These are phyloP conservation scores for Chelidonichthys spinosus DNA, from an alignment of 2,797 vertebrate species.

Conservation along the genomic window DNA sequence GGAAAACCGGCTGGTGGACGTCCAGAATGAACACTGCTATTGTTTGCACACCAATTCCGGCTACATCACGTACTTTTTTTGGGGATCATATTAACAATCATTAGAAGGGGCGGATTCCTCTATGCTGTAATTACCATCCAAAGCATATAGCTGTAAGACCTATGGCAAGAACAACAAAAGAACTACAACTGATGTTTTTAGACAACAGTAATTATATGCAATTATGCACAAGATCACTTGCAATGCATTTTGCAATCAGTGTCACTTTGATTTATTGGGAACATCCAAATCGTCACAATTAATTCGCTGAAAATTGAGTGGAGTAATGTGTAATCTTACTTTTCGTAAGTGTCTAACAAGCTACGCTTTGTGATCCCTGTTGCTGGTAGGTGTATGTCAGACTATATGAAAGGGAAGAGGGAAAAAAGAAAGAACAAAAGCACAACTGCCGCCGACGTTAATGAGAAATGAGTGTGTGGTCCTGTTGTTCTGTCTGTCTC, in stretches of 20 bases:
- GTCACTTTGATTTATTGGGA: not conserved
- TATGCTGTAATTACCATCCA: slow-evolving; percentile 10
- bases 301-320: not conserved
- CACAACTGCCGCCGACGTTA: slow-evolving; percentile 36
- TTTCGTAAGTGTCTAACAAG: slow-evolving; percentile 19
- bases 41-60: slow-evolving; percentile 12
- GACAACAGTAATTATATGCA: slow-evolving; percentile 30
- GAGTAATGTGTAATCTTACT: not conserved
- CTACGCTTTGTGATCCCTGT: not conserved
- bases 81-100: slow-evolving; percentile 22
- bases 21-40: slow-evolving; percentile 7
- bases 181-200: slow-evolving; percentile 7
- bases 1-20: slow-evolving; percentile 35
- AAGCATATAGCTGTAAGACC: not conserved
- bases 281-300: not conserved
- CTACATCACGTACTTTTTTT: slow-evolving; percentile 7
- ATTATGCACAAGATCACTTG: not conserved
- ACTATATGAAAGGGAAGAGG: slow-evolving; percentile 20
- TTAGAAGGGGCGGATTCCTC: not conserved
- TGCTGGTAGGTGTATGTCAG: slow-evolving; percentile 31
- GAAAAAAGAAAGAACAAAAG: slow-evolving; percentile 14
- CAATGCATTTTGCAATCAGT: slow-evolving; percentile 8
- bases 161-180: slow-evolving; percentile 10
- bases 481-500: slow-evolving; percentile 58
- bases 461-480: slow-evolving; percentile 65